Evolutionary conservation across 2,888 invertebrate species (phyloP).

Genomic region (Lordiphosa andalusiaca): DNA sequence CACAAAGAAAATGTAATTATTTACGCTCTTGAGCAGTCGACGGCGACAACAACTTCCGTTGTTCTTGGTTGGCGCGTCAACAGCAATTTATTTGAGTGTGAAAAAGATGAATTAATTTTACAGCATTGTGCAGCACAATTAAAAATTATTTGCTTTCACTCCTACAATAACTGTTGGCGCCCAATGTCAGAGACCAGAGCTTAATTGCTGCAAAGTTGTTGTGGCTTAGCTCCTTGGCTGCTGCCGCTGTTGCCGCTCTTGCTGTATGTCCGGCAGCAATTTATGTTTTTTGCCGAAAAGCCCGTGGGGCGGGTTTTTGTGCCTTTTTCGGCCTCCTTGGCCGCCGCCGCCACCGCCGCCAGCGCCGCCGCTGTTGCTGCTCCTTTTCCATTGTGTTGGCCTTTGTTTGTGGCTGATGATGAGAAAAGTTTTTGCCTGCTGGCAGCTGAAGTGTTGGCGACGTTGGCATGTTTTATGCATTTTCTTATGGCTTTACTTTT

Average conservation of each 20-base stretch:
- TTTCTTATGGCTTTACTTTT: constrained; percentile 76
- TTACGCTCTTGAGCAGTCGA: constrained; percentile 72
- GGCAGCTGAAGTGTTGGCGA: constrained; percentile 73
- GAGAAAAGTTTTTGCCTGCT: constrained; percentile 73
- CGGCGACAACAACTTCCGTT: constrained; percentile 32
- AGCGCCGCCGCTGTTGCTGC: constrained; percentile 22
- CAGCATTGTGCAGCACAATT: constrained; percentile 76
- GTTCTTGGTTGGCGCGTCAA: constrained; percentile 61
- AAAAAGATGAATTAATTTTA: constrained; percentile 76
- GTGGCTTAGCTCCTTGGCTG: constrained; percentile 67
- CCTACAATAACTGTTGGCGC: constrained; percentile 7
- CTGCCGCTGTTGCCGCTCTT: constrained; percentile 17
- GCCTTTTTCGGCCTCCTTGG: constrained; percentile 20
- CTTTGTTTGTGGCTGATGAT: constrained; percentile 74
- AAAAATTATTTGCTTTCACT: constrained; percentile 70
- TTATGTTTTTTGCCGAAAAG: constrained; percentile 71
- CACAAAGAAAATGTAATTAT: constrained; percentile 75
- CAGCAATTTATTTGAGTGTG: constrained; percentile 76
- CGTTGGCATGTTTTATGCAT: constrained; percentile 74
- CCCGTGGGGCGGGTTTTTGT: constrained; percentile 52
- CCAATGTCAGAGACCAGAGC: constrained; percentile 33
- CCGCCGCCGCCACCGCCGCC: constrained; percentile 13
- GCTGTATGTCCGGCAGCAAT: constrained; percentile 64
- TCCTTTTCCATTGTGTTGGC: constrained; percentile 53
- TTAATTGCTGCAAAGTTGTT: constrained; percentile 75